Base-by-base conservation (phyloP, 1,140 invertebrate genomes). In the Amphibalanus amphitrite region DNA sequence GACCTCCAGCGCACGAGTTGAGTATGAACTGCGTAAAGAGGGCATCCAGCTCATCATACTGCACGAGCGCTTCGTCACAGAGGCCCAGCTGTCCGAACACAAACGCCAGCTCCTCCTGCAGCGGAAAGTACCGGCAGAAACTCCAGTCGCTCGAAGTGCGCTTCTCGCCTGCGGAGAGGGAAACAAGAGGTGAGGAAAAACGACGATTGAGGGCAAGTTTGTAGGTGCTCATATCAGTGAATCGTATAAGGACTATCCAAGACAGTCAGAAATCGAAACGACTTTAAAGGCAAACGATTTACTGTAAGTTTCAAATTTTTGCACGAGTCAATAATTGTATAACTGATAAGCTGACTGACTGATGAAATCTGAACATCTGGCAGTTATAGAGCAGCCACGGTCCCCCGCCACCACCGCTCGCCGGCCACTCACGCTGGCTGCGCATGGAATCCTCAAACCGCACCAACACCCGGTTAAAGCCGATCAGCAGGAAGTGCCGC, bases 31-130 rank as follows among this genome's bases (percentile, higher is more conserved):
- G 94, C 23, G 94, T 94, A 81, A 98, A 97, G 69, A 97, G 84
- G 71, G 95, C 95, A 84, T 97, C 95, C 75, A 97, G 82, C 83
- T 97, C 95, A 82, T 98, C 95, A 82, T 97, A 98, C 78, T 97
- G 95, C 69, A 97, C 89, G 72, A 98, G 81, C 29, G 95, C 92
- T 83, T 98, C 95, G 76, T 96, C 93, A 80, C 91, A 88, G 69
- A 98, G 82, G 72, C 92, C 92, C 73, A 98, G 81, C 88, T 95
- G 95, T 85, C 96, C 91, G 75, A 96, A 86, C 72, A 94, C 90
- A 83, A n/a, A 92, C 70, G 93, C 95, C 75, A 98, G 83, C 84
- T 97, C 92, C 82, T 97, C 95, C 88, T 97, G 84, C 33, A 84
- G 83, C 75, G 77, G 79, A 72, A 74, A 76, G 83, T 97, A 98